Percentiles rank a stretch among this genome's conserved stretches.
Conservation (phyloP, 2,888 invertebrate species). For the Sicus ferrugineus region DNA sequence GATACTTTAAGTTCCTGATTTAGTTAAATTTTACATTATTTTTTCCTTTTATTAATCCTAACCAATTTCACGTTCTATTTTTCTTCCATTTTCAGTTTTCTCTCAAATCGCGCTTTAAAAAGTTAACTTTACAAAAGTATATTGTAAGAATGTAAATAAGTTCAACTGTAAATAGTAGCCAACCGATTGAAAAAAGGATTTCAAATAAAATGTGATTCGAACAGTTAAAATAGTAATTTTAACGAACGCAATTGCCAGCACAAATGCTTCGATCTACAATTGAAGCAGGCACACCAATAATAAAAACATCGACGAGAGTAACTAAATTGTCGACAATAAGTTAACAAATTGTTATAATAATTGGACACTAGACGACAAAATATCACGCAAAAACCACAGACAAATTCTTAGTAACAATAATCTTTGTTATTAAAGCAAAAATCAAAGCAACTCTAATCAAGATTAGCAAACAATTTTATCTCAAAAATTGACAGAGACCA, state of each 20-base stretch:
- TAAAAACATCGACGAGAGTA: slow-evolving; percentile 13
- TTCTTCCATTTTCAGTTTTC: slow-evolving; percentile 21
- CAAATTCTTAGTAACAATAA: no score
- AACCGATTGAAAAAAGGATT: background rate
- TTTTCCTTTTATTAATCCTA: background rate
- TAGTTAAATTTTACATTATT: background rate
- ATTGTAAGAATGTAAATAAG: slow-evolving; percentile 26
- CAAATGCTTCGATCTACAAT: slow-evolving; percentile 9
- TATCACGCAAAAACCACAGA: no score
- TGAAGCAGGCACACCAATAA: slow-evolving; percentile 22
- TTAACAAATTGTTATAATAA: slow-evolving; percentile 25
- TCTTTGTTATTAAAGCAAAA: background rate
- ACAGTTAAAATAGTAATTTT: slow-evolving; percentile 12
- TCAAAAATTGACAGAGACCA: slow-evolving; percentile 49
- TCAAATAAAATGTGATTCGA: slow-evolving; percentile 8
- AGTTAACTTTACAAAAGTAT: slow-evolving; percentile 20
- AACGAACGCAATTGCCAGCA: slow-evolving; percentile 28
- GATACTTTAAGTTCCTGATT: background rate
- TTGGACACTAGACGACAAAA: background rate
- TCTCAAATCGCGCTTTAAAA: slow-evolving; percentile 14
- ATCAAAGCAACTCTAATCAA: slow-evolving; percentile 29
- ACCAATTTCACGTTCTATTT: background rate
- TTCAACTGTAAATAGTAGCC: slow-evolving; percentile 21
- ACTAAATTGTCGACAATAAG: slow-evolving; percentile 24
- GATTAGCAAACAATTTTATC: slow-evolving; percentile 46